Evolutionary conservation across 2,888 invertebrate species (phyloP).

Genomic region (Silvanus unidentatus): DNA sequence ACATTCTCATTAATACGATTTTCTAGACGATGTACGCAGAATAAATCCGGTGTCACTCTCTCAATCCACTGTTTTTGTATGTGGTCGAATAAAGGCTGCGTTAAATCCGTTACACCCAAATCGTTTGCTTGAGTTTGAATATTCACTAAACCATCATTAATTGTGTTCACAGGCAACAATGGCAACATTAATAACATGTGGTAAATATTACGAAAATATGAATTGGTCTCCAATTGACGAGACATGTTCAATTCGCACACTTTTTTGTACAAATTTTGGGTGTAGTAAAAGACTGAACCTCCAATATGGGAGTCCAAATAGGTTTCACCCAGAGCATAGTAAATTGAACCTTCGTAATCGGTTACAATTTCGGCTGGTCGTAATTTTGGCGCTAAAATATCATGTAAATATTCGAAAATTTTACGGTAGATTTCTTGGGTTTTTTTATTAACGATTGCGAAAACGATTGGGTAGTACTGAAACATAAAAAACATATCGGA

Average conservation of each 20-base stretch:
- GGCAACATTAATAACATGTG: constrained; percentile 44
- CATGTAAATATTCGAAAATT: constrained; percentile 35
- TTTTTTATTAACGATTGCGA: constrained; percentile 35
- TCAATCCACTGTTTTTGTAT: constrained; percentile 36
- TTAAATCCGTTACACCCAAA: constrained; percentile 26
- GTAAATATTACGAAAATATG: constrained; percentile 39
- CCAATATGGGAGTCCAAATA: constrained; percentile 40
- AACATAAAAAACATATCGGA: constrained; percentile 14
- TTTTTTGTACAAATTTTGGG: constrained; percentile 42
- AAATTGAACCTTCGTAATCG: constrained; percentile 40
- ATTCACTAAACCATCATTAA: constrained; percentile 37
- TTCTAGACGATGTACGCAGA: constrained; percentile 41
- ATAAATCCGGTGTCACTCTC: constrained; percentile 39
- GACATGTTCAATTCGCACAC: constrained; percentile 37
- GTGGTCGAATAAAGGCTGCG: constrained; percentile 33
- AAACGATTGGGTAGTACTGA: constrained; percentile 41
- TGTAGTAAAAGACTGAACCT: constrained; percentile 41
- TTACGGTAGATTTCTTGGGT: constrained; percentile 37
- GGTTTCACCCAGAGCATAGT: constrained; percentile 40
- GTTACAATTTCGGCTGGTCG: constrained; percentile 41
- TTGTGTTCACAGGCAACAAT: constrained; percentile 40
- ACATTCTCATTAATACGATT: constrained; percentile 42
- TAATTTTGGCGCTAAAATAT: constrained; percentile 34
- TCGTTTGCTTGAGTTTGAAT: constrained; percentile 37
- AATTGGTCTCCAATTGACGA: constrained; percentile 37